A percentile compares a stretch with the other conserved stretches of the same genome.
phyloP scores from a whole-genome alignment of 2,888 invertebrate species.

The Cryptops parisi region DNA sequence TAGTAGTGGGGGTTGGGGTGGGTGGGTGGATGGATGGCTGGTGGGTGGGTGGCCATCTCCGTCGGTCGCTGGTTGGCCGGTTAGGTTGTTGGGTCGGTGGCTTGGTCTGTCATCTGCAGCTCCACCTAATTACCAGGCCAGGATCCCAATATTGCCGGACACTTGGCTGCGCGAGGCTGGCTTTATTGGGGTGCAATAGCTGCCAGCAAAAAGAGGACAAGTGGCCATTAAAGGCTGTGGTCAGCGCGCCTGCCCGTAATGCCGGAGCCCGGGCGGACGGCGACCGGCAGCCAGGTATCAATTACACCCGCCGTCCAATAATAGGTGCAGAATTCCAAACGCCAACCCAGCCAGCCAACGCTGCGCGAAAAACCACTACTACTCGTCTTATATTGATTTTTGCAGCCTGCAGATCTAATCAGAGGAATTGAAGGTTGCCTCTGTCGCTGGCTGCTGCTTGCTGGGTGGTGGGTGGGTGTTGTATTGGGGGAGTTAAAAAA shows the following conservation, averaged over 20 bases:
- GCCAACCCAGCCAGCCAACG: too few relatives aligned
- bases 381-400: constrained; percentile 3
- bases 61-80: constrained; percentile 6
- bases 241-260: constrained; percentile 14
- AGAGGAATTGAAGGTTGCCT: constrained; percentile 1
- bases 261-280: neutral
- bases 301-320: constrained; percentile 14
- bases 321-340: constrained; percentile 15
- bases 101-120: constrained; percentile 15
- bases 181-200: constrained; percentile 16
- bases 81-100: constrained; percentile 8
- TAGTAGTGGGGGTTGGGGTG: neutral
- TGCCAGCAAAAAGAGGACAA: constrained; percentile 16
- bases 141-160: constrained; percentile 15
- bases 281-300: constrained; percentile 12
- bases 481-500: too few relatives aligned
- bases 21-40: neutral
- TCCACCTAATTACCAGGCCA: constrained; percentile 15
- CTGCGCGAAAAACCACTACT: too few relatives aligned
- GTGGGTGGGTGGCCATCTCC: neutral
- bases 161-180: constrained; percentile 15
- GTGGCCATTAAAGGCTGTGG: constrained; percentile 16
- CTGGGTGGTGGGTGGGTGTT: neutral
- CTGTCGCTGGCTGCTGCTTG: neutral
- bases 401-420: constrained; percentile 4